Evolutionary conservation across 2,797 vertebrate genomes (phyloP), one percentile per base, ranked within the genome.

Genomic region (Pangasius larnaudii): DNA sequence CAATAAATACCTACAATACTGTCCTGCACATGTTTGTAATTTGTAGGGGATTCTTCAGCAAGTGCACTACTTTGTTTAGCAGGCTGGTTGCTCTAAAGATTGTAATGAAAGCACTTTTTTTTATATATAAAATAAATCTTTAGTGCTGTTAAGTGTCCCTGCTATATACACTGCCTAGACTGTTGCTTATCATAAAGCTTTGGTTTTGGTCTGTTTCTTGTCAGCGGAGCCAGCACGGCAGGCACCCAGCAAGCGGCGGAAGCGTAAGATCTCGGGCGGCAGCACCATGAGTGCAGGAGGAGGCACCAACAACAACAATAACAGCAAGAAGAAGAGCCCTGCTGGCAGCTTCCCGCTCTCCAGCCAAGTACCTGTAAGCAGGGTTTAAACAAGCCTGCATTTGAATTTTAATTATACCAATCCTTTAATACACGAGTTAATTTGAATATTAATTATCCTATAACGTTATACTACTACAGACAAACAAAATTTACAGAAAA

Each of bases 321-420:
- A 98, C 97, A 98, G 97, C 96, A 99, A 99, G 97, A 99, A 99
- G 97, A 99, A 99, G 95, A 99, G 98, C 92, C 98, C 98, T 49
- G 98, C 97, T 93, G 98, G 98, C 97, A 99, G 96, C 95, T 99
- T 99, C 92, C 97, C 98, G 89, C 98, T 99, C 95, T 98, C 98
- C 97, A 99, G 96, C 97, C 99, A 99, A 98, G 98, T 99, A 98
- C 97, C 98, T 97, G 97, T 98, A 97, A 98, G 97, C 97, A 97
- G 63, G 42, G 46, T 72, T 85, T 59, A 69, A 53, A 84, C 27
- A 36, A 59, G 5, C 18, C 36, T 63, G 33, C 5, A 58, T 53
- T 56, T 82, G 13, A 61, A 46, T 46, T 63, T 82, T 63, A 63
- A 82, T 30, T 63, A 59, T 39, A 24, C 24, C 46, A 46, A 63